A percentile compares a stretch with the other conserved stretches of the same genome.
Conservation (phyloP, 2,113 vertebrate species). For the Zootoca vivipara region DNA sequence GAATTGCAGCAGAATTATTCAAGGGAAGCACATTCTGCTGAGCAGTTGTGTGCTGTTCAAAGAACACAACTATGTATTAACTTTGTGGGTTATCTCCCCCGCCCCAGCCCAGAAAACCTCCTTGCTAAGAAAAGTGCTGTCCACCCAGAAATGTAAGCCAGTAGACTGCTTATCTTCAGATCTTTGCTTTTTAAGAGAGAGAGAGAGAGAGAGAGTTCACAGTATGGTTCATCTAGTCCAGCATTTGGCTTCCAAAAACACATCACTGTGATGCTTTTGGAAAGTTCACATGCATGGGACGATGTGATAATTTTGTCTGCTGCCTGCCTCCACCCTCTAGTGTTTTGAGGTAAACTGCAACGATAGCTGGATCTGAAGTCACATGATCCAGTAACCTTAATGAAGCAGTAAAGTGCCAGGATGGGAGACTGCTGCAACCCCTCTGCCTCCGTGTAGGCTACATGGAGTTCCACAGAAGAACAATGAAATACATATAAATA, state of each 20-base stretch:
- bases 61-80: background rate
- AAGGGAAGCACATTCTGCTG: background rate
- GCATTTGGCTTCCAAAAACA: background rate
- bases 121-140: background rate
- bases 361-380: too few relatives aligned
- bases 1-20: background rate
- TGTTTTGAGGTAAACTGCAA: background rate
- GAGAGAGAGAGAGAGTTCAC: background rate
- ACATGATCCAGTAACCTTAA: background rate
- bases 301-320: background rate
- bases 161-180: background rate
- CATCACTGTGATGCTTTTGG: background rate
- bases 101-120: background rate
- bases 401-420: background rate
- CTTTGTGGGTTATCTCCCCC: background rate
- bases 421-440: too few relatives aligned
- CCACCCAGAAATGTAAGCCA: background rate
- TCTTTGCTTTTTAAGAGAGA: background rate
- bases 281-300: background rate
- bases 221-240: background rate
- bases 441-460: too few relatives aligned
- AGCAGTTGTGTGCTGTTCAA: constrained; percentile 11
- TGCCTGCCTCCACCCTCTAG: background rate
- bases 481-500: background rate
- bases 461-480: background rate